Evolutionary conservation across 2,113 vertebrate species (phyloP).

Genomic region (Python bivittatus): DNA sequence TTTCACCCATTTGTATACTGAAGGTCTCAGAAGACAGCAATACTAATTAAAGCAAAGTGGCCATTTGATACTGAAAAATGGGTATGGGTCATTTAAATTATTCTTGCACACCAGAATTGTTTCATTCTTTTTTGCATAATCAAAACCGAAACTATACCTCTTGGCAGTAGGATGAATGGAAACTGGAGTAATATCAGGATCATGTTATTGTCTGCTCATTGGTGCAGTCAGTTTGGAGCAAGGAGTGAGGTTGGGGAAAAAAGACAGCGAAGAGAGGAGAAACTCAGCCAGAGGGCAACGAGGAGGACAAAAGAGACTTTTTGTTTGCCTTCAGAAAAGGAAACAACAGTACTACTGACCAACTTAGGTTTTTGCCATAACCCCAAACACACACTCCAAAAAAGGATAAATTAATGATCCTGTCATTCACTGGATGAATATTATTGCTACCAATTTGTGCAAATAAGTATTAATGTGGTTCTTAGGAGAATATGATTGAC

Average conservation of each 20-base stretch:
- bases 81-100: not conserved
- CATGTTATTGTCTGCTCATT: not conserved
- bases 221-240: not conserved
- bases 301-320: not conserved
- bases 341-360: not conserved
- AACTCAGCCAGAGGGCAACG: not conserved
- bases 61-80: not conserved
- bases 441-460: not conserved
- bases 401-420: not conserved
- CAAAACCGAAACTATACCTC: not conserved
- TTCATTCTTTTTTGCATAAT: not conserved
- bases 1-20: not conserved
- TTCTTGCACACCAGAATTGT: not conserved
- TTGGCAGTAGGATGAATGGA: not conserved
- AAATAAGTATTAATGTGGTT: not conserved
- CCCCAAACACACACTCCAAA: not conserved
- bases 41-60: not conserved
- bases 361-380: not conserved
- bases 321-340: not conserved
- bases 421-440: not conserved
- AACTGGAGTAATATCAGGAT: not conserved
- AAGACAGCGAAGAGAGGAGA: not conserved
- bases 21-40: constrained; percentile 6
- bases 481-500: not conserved
- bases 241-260: not conserved